These are phyloP conservation scores for Natrix natrix DNA, from an alignment of 2,797 vertebrate species.

Conservation along the genomic window DNA sequence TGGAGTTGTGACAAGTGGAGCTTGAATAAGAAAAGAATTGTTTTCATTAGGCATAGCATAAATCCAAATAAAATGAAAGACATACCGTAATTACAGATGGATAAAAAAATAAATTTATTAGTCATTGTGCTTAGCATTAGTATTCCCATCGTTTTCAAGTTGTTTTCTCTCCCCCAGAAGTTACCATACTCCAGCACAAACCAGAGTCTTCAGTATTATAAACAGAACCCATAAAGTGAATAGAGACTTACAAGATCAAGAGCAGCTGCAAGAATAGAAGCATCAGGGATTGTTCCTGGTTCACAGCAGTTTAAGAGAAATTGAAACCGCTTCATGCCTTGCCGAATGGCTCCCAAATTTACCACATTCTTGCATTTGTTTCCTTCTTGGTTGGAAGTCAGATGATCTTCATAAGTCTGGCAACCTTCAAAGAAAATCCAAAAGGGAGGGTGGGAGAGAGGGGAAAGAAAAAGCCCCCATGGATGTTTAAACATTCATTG, in stretches of 20 bases:
- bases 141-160: background rate
- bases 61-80: conserved; percentile 13
- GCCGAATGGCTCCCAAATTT: conserved; percentile 94
- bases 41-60: conserved; percentile 15
- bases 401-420: conserved; percentile 91
- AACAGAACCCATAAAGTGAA: background rate
- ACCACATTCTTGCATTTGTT: conserved; percentile 96
- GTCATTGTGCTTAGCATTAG: background rate
- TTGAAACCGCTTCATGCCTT: conserved; percentile 99
- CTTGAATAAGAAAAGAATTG: background rate
- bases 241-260: conserved; percentile 86
- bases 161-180: background rate
- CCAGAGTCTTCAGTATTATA: background rate
- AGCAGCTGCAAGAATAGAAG: conserved; percentile 95
- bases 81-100: background rate
- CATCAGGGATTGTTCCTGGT: conserved; percentile 95
- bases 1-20: background rate
- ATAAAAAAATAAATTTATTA: background rate
- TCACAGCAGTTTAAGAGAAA: conserved; percentile 98
- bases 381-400: conserved; percentile 88
- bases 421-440: conserved; percentile 78
- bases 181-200: fast-evolving
- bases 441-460: conserved; percentile 47
- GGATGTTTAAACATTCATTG: conserved; percentile 54
- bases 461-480: conserved; percentile 44